Base-by-base conservation (phyloP, 1,140 invertebrate species). In the Frieseomelitta varia region DNA sequence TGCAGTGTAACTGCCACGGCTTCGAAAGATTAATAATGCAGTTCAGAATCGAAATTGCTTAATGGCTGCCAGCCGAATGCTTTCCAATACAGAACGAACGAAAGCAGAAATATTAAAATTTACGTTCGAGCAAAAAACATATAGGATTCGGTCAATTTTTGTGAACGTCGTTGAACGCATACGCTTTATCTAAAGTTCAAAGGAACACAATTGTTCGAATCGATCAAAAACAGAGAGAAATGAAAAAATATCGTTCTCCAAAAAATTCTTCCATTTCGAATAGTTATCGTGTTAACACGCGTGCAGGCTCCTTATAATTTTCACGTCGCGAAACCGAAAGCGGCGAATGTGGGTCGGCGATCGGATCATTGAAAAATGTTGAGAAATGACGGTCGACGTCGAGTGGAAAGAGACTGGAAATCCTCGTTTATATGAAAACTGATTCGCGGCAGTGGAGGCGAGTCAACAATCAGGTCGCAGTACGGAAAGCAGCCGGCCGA, bases 361-460 rank as follows among this genome's bases (percentile, higher is more conserved):
- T 53, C 63, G 81, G 73, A 69, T 82, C 81, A 77, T 82, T 82
- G 81, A 77, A 82, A 77, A 30, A 82, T 69, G 81, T 82, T 77
- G 73, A 63, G 19, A 47, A 68, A 56, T 53, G 73, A 82, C 63
- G 39, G 73, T 51, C 51, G 73, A 82, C 77, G 73, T 58, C 65
- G 81, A 6, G 39, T 78, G 17, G 39, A 21, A 24, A 51, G 68
- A 58, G 65, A n/a, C 27, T 51, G 55, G 61, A 78, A 78, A 78
- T 58, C 78, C 65, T 56, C 74, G 74, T 83, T 83, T 83, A 69
- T 69, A 78, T 34, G 65, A 47, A 78, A 69, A 69, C 39, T 68
- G 65, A 78, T 69, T 69, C 53, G n/a, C 8, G 19, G 53, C 8
- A 34, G 65, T 47, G 8, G 17, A 24, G 47, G 3, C 17, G 39